Evolutionary conservation across 2,888 invertebrate species (phyloP), one percentile per base, ranked within the genome.

Genomic region (Lobophora halterata): DNA sequence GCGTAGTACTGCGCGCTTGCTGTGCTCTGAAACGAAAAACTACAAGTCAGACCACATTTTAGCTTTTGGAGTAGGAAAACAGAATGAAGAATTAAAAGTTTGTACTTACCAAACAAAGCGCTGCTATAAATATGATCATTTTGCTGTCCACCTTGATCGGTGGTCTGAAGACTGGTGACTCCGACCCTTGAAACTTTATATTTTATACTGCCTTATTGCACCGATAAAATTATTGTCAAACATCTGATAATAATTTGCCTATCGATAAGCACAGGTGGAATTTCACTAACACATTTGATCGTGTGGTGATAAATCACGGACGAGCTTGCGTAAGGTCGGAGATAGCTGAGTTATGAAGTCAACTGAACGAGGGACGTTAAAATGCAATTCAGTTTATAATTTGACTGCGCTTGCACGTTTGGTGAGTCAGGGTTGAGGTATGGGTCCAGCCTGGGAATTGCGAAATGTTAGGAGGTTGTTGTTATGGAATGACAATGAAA

Each of bases 181-280:
- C 30, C 21, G 30, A 35, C 28, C 37, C 25, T 19, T 28, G 37
- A 44, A 31, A 36, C 37, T 42, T 39, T 46, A 31, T 55, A 48
- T 62, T 82, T 64, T 82, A 82, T 83, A 82, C 60, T 17, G 25
- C 53, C 46, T 55, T 65, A 70, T 79, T 79, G 62, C 75, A 54
- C 46, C 36, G 56, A 55, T 54, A 48, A 55, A 55, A 52, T n/a
- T 39, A 52, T 56, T 55, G 39, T 26, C 31, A 50, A 55, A 52
- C 21, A 46, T 49, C 39, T 13, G 45, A 54, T 51, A 48, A 43
- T 21, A 48, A 43, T 21, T 23, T 24, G 9, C 20, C 40, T 30
- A 34, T 23, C 29, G 13, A 24, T 9, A 33, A 35, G 24, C 32
- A 27, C 33, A 44, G 33, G 42, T 29, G 19, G 10, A n/a, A 40